A percentile compares a stretch with the other conserved stretches of the same genome.
These are phyloP conservation scores for Hycleus cichorii DNA, from an alignment of 1,140 invertebrate genomes.

Conservation along the genomic window DNA sequence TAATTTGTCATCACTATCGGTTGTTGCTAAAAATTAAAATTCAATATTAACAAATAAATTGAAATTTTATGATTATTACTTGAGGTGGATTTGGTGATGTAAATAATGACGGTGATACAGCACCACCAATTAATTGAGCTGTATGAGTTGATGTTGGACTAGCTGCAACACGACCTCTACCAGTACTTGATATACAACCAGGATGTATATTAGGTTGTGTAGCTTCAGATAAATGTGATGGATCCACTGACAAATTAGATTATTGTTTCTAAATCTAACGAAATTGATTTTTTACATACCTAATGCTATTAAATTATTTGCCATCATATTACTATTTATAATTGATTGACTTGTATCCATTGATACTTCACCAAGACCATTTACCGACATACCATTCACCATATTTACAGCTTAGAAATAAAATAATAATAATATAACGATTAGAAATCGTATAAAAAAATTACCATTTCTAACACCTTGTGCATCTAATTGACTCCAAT, in stretches of 20 bases:
- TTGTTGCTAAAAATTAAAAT: constrained; percentile 40
- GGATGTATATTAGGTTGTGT: constrained; percentile 56
- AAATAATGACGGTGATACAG: constrained; percentile 63
- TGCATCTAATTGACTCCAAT: constrained; percentile 79
- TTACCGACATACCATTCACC: constrained; percentile 74
- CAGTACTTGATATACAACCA: constrained; percentile 56
- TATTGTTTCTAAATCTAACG: neutral
- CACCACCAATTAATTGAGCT: constrained; percentile 63
- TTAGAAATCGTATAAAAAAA: neutral
- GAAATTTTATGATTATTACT: constrained; percentile 5
- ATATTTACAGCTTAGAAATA: constrained; percentile 57
- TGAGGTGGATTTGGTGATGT: constrained; percentile 37
- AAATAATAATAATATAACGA: constrained; percentile 5
- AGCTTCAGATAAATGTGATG: constrained; percentile 36
- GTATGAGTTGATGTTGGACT: constrained; percentile 56
- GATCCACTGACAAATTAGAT: constrained; percentile 18
- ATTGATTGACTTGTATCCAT: constrained; percentile 54
- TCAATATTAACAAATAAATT: no score
- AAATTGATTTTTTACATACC: constrained; percentile 14
- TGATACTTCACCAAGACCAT: constrained; percentile 65
- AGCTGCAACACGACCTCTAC: constrained; percentile 50
- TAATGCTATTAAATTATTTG: constrained; percentile 41
- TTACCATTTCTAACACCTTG: constrained; percentile 57
- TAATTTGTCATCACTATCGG: constrained; percentile 58
- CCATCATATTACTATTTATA: constrained; percentile 49